Evolutionary conservation across 2,797 vertebrate species (phyloP).

Genomic region (Calcarius lapponicus): DNA sequence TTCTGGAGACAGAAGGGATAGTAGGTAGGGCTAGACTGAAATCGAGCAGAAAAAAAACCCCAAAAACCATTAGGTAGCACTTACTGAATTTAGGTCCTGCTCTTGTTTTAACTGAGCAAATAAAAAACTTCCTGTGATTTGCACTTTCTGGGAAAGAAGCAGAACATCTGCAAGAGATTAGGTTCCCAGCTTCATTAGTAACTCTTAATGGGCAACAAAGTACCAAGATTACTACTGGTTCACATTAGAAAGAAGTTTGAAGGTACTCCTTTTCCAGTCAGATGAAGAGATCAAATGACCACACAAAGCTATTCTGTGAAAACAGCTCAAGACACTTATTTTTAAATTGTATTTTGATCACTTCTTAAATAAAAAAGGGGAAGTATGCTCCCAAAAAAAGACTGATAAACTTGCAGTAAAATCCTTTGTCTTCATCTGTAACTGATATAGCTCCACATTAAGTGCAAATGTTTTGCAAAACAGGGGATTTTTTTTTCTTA

Average conservation of each 20-base stretch:
- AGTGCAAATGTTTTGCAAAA: constrained; percentile 78
- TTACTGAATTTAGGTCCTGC: constrained; percentile 10
- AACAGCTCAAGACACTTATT: constrained; percentile 46
- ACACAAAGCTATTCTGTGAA: constrained; percentile 46
- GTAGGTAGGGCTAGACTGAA: not conserved
- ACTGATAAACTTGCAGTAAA: constrained; percentile 63
- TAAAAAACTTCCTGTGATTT: constrained; percentile 34
- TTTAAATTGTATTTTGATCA: constrained; percentile 54
- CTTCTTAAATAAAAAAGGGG: constrained; percentile 57
- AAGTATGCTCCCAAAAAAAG: not conserved
- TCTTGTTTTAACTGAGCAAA: constrained; percentile 34
- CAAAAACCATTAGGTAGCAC: not conserved
- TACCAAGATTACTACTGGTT: constrained; percentile 30
- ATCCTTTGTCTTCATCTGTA: constrained; percentile 64
- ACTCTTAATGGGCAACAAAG: constrained; percentile 28
- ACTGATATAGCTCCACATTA: constrained; percentile 73
- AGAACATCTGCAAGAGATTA: not conserved
- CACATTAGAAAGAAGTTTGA: constrained; percentile 32
- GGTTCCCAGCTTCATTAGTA: constrained; percentile 2
- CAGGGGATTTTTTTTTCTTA: constrained; percentile 61
- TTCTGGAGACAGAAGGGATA: not conserved
- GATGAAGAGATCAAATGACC: constrained; percentile 16
- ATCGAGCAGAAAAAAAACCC: not conserved
- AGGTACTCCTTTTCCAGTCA: constrained; percentile 32
- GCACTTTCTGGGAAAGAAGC: constrained; percentile 3